Evolutionary conservation across 2,888 invertebrate species (phyloP), one percentile per base, ranked within the genome.

Genomic region (Thelaira solivaga): DNA sequence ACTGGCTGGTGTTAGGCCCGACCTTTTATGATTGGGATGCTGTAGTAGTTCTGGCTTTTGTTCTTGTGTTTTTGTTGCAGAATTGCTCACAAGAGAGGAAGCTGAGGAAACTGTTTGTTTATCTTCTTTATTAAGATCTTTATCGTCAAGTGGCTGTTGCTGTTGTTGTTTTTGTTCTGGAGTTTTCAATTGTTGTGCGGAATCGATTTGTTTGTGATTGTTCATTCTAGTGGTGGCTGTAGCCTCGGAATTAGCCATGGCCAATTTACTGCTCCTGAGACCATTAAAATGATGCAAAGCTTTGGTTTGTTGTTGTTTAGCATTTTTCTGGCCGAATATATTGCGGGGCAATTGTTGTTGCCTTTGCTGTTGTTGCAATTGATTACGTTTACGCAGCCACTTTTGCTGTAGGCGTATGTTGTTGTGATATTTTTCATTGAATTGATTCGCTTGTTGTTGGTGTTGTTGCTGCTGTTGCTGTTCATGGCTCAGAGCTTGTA

Each of bases 21-120:
- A 87, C 76, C 88, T 85, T 77, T 87, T 88, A 59, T 84, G 86
- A 82, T 86, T 88, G 61, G 86, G 85, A 82, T 86, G 84, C 62
- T 84, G 80, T 67, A 84, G 62, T 59, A 84, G 82, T 53, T 81
- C 82, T 29, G 82, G 83, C 34, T 78, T 80, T 53, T 82, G 80
- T 22, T 71, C 59, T 22, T 7, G 24, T 36, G 8, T 26, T 13
- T 8, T 31, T 82, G 79, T 34, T 69, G 80, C 45, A 26, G 57
- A 13, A 39, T 6, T 26, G 26, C 26, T 6, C 4, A 6, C 6
- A 5, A n/a, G 36, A 7, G 43, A 7, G 5, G 43, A 7, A 5
- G 49, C 0, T 6, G 22, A 13, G 18, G 18, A 36, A 43, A 26
- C 4, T 65, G 64, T 47, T 45, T 43, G 57, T 53, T 62, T 77